A percentile compares a stretch with the other conserved stretches of the same genome.
Conservation (phyloP, 2,888 invertebrate genomes). For the Therioaphis trifolii region DNA sequence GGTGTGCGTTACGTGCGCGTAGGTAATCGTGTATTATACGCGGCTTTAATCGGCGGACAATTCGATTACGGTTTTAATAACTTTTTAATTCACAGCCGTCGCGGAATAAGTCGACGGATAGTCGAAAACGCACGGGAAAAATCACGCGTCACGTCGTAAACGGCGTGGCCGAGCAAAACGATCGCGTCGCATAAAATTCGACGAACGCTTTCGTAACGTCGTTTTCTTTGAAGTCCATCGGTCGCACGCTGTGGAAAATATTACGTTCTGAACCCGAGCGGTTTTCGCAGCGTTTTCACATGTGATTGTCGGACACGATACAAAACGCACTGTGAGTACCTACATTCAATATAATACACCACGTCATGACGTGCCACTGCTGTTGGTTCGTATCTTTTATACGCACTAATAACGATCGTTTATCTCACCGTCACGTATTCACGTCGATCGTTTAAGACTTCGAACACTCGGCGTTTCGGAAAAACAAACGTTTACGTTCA, state of each 20-base stretch:
- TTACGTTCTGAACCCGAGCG: not conserved
- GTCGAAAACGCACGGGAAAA: not conserved
- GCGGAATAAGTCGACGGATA: not conserved
- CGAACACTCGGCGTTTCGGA: too few species aligned
- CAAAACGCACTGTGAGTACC: conserved; percentile 7
- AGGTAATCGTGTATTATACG: too few species aligned
- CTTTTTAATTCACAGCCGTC: not conserved
- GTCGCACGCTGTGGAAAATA: not conserved
- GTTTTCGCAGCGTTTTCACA: not conserved
- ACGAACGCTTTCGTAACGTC: not conserved
- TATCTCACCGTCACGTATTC: too few species aligned
- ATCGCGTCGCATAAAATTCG: conserved; percentile 6
- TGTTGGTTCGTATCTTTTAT: too few species aligned
- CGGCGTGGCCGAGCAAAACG: not conserved
- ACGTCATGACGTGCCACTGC: too few species aligned
- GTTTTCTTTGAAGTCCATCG: not conserved
- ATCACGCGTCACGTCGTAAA: not conserved
- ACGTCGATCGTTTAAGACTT: too few species aligned
- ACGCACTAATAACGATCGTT: too few species aligned
- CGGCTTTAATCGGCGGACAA: not conserved
- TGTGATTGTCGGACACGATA: conserved; percentile 1
- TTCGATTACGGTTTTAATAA: conserved; percentile 1
- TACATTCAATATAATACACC: too few species aligned
- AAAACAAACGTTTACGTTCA: too few species aligned
- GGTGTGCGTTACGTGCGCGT: not conserved